phyloP scores from a whole-genome alignment of 2,888 invertebrate species.

The Cabera pusaria region DNA sequence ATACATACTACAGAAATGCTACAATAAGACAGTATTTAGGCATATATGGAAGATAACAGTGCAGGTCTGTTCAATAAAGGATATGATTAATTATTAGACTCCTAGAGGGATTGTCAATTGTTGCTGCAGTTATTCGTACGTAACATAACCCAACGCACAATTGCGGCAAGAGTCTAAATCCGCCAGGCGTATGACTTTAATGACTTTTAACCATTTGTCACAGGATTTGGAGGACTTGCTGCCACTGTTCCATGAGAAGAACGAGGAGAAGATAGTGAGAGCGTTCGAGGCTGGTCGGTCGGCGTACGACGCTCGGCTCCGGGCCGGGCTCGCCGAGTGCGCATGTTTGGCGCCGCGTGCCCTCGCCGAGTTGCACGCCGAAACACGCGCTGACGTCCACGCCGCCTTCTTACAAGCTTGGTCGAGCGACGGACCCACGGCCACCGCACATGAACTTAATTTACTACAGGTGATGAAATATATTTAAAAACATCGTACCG shows the following conservation, averaged over 20 bases:
- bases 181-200: too few species aligned
- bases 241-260: slow-evolving; percentile 20
- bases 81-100: too few species aligned
- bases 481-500: too few species aligned
- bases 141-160: too few species aligned
- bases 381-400: slow-evolving; percentile 1
- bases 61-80: too few species aligned
- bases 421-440: slow-evolving; percentile 6
- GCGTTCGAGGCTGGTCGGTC: slow-evolving; percentile 6
- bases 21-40: too few species aligned
- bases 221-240: slow-evolving; percentile 19
- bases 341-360: slow-evolving; percentile 28
- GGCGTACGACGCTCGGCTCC: slow-evolving; percentile 4
- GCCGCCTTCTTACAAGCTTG: background rate
- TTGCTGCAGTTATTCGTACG: too few species aligned
- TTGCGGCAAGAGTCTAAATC: too few species aligned
- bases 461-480: too few species aligned
- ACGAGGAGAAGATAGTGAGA: slow-evolving; percentile 10
- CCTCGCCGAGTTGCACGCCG: background rate
- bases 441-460: slow-evolving; percentile 4
- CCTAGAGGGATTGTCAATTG: too few species aligned
- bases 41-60: too few species aligned
- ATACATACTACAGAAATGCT: too few species aligned
- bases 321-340: background rate
- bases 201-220: background rate